Percentiles rank a stretch among this genome's conserved stretches.
phyloP scores from a whole-genome alignment of 2,888 invertebrate genomes.

The Automeris io region DNA sequence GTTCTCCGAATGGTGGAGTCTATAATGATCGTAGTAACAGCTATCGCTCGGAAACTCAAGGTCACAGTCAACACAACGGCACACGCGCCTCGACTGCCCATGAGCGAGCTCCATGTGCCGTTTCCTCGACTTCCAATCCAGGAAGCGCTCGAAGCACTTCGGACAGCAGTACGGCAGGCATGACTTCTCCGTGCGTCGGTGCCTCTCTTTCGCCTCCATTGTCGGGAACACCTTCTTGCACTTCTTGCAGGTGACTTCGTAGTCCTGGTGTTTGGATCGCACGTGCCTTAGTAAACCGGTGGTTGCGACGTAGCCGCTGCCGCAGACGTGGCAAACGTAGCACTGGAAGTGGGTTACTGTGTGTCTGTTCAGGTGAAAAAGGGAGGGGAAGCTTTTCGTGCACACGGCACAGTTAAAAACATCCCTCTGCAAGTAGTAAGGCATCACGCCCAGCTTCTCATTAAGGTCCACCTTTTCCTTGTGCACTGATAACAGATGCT shows the following conservation, averaged over 20 bases:
- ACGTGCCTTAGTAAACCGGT: conserved; percentile 55
- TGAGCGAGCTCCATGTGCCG: conserved; percentile 57
- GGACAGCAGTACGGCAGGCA: conserved; percentile 63
- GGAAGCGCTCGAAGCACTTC: conserved; percentile 54
- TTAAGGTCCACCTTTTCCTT: conserved; percentile 30
- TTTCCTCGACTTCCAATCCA: conserved; percentile 48
- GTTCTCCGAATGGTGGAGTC: conserved; percentile 54
- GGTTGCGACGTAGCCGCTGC: conserved; percentile 56
- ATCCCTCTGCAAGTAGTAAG: conserved; percentile 47
- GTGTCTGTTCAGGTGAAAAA: conserved; percentile 57
- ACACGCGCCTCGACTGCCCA: conserved; percentile 41
- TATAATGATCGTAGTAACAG: conserved; percentile 58
- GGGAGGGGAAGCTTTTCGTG: conserved; percentile 46
- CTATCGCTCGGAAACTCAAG: conserved; percentile 47
- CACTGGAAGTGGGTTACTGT: conserved; percentile 60
- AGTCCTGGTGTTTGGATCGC: conserved; percentile 54
- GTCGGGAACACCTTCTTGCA: conserved; percentile 57
- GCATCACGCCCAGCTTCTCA: conserved; percentile 56
- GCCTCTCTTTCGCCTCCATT: conserved; percentile 60
- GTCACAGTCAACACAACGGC: conserved; percentile 51
- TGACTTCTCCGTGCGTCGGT: conserved; percentile 49
- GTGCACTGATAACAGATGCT: conserved; percentile 40
- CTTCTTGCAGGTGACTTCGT: conserved; percentile 51
- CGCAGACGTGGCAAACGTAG: conserved; percentile 62
- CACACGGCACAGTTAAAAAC: conserved; percentile 52